Evolutionary conservation across 2,113 vertebrate species (phyloP).

Genomic region (Barbus barbus): DNA sequence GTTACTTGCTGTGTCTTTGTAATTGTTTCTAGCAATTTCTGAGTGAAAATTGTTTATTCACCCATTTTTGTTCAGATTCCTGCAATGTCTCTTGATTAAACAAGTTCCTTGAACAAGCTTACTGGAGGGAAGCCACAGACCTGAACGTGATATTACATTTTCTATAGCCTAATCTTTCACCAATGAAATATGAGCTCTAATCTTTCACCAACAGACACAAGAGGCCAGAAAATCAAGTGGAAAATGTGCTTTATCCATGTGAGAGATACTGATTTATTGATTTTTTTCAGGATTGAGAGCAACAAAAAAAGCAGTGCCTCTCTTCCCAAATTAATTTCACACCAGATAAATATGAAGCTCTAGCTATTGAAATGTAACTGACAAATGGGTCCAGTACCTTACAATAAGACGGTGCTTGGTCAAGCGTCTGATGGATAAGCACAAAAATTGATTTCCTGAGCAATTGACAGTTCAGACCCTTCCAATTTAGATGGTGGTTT

Average conservation of each 20-base stretch:
- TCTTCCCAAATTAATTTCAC: constrained; percentile 75
- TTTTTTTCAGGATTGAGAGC: background rate
- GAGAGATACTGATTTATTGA: background rate
- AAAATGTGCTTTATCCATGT: background rate
- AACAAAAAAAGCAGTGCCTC: background rate
- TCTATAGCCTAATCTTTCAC: background rate
- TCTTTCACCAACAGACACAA: background rate
- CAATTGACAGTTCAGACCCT: background rate
- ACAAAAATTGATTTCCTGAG: constrained; percentile 31
- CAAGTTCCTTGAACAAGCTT: background rate
- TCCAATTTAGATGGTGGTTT: background rate
- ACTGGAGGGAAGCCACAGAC: background rate
- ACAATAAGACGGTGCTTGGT: constrained; percentile 64
- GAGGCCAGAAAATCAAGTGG: background rate
- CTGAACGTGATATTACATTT: background rate
- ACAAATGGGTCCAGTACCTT: constrained; percentile 58
- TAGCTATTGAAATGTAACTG: constrained; percentile 58
- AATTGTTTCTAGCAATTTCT: no score
- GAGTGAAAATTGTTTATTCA: no score
- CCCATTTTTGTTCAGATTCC: background rate
- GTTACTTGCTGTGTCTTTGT: no score
- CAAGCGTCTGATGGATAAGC: constrained; percentile 37
- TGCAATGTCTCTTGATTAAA: background rate
- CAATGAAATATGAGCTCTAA: no score
- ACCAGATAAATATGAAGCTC: constrained; percentile 73